Base-by-base conservation (phyloP, 2,797 vertebrate genomes). In the Somateria mollissima region DNA sequence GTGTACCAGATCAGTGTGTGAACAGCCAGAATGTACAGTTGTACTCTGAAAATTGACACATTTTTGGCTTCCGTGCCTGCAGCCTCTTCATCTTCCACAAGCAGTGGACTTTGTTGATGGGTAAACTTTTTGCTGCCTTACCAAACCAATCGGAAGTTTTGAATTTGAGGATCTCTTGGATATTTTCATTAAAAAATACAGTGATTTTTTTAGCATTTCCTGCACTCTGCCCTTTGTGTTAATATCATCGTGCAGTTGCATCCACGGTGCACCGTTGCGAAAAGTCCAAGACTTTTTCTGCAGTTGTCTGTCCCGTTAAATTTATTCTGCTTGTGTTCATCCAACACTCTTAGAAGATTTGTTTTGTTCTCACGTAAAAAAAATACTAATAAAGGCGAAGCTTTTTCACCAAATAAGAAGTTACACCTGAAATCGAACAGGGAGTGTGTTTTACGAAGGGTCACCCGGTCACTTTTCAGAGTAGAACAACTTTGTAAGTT, bases 1-100 rank as follows among this genome's bases (percentile, higher is more conserved):
- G 24, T 61, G 43, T 96, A 41, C 62, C 67, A 90, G 80, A 87
- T 91, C 45, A 83, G 53, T 75, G 37, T 94, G 51, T 85, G 85
- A 88, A 53, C 77, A 64, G 61, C 83, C 74, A 89, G 71, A 95
- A 95, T 39, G 32, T 81, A 51, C 51, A 88, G 96, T 96, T 97
- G 65, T 96, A 96, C 94, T 96, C 93, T 97, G 95, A 96, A 97
- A 96, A 95, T 62, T 97, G 94, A 88, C 90, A 74, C 76, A 10
- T 60, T 39, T 8, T 89, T 90, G 78, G 54, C 65, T 86, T 84
- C 75, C 27, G 2, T 30, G 14, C 76, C 19, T 89, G 5, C 22
- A 74, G 37, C 69, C 39, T 77, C 64, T 93, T 92, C 36, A 34
- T 87, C 51, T 80, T 84, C 21, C 16, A 54, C 70, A 37, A 49